phyloP scores from a whole-genome alignment of 2,888 invertebrate species.

The Epicampocera succincta region DNA sequence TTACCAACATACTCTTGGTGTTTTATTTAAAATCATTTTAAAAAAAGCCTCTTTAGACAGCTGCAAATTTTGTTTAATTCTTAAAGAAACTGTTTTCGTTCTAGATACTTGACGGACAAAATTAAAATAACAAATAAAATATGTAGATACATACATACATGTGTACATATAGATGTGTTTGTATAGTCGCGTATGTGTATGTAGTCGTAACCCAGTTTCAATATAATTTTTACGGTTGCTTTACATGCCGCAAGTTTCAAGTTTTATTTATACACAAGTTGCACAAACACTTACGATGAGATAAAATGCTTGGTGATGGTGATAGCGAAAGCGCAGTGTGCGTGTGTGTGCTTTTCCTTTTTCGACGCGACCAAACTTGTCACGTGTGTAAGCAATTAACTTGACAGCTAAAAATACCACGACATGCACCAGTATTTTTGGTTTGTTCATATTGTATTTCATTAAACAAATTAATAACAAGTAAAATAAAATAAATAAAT shows the following conservation, averaged over 20 bases:
- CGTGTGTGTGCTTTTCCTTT: background rate
- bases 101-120: slow-evolving; percentile 17
- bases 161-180: background rate
- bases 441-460: slow-evolving; percentile 30
- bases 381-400: slow-evolving; percentile 64
- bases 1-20: slow-evolving; percentile 9
- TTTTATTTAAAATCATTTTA: slow-evolving; percentile 9
- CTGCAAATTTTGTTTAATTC: background rate
- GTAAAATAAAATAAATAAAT: slow-evolving; percentile 5
- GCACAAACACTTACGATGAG: slow-evolving; percentile 16
- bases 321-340: slow-evolving; percentile 8
- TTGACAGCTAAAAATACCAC: slow-evolving; percentile 51
- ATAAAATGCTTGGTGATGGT: slow-evolving; percentile 14
- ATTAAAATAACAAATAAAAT: background rate
- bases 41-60: slow-evolving; percentile 17
- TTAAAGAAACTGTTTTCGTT: slow-evolving; percentile 33
- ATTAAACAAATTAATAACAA: slow-evolving; percentile 25
- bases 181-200: too few species aligned
- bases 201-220: slow-evolving; percentile 47
- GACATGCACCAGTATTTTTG: slow-evolving; percentile 45
- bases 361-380: slow-evolving; percentile 33
- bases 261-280: slow-evolving; percentile 40
- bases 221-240: slow-evolving; percentile 1
- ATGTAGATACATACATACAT: background rate
- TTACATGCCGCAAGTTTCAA: slow-evolving; percentile 18